phyloP scores from a whole-genome alignment of 2,113 vertebrate genomes.

The Tragulus kanchil region DNA sequence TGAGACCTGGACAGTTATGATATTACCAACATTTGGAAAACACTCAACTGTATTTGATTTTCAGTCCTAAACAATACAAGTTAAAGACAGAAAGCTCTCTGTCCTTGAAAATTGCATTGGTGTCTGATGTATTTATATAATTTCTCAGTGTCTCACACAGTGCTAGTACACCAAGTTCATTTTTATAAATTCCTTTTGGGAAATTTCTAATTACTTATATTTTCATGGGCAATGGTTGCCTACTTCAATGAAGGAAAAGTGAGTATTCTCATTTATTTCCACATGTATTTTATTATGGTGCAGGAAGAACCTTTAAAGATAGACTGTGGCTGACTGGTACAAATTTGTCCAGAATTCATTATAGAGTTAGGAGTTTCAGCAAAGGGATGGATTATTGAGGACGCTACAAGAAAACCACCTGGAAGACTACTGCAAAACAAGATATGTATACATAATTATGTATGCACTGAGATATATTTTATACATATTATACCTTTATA shows the following conservation, averaged over 20 bases:
- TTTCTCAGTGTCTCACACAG: not conserved
- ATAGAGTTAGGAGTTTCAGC: not conserved
- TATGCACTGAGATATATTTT: not conserved
- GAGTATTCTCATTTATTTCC: not conserved
- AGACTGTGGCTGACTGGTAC: not conserved
- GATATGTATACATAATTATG: not conserved
- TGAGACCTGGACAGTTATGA: not conserved
- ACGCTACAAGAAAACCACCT: not conserved
- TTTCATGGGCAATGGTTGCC: not conserved
- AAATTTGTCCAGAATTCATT: not conserved
- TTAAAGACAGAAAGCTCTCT: not conserved
- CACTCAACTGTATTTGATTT: constrained; percentile 28
- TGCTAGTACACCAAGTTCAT: constrained; percentile 7
- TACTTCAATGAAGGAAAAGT: constrained; percentile 20
- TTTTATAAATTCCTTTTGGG: constrained; percentile 37
- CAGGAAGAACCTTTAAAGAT: not conserved
- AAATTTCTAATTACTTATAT: constrained; percentile 16
- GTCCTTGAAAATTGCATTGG: not conserved
- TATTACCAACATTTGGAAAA: constrained; percentile 48
- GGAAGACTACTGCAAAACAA: not conserved
- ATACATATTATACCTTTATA: not conserved
- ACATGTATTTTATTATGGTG: constrained; percentile 8
- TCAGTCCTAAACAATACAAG: not conserved
- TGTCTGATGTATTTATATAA: not conserved
- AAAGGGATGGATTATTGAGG: not conserved